phyloP scores from a whole-genome alignment of 2,888 invertebrate genomes.

The Aelia acuminata region DNA sequence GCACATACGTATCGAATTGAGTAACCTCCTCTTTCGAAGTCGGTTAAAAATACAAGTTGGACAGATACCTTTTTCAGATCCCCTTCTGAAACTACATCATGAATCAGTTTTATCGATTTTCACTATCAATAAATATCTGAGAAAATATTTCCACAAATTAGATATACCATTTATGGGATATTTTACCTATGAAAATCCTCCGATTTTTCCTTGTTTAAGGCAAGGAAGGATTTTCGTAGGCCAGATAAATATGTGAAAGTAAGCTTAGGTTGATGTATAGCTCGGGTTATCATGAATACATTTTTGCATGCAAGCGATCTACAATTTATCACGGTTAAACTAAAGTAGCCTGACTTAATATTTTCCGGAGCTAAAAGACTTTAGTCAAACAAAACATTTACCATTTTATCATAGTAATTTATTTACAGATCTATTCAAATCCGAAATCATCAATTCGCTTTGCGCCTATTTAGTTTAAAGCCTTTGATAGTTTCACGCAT shows the following conservation, averaged over 20 bases:
- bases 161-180: background rate
- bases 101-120: background rate
- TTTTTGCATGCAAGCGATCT: background rate
- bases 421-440: no score
- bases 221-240: background rate
- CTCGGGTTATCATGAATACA: background rate
- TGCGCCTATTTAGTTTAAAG: no score
- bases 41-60: no score
- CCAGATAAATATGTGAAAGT: background rate
- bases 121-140: background rate
- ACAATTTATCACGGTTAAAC: background rate
- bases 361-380: background rate
- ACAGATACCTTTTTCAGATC: no score
- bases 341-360: background rate
- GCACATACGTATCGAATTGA: no score
- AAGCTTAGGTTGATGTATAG: background rate
- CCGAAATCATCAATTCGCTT: no score
- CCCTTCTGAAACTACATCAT: no score
- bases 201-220: background rate
- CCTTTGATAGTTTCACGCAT: no score
- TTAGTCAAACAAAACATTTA: background rate
- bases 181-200: background rate
- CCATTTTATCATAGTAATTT: no score
- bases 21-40: no score
- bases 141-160: background rate